Percentiles rank a stretch among this genome's conserved stretches.
Evolutionary conservation across 1,140 invertebrate genomes (phyloP).

Genomic region (Diplogasteroides magnus): DNA sequence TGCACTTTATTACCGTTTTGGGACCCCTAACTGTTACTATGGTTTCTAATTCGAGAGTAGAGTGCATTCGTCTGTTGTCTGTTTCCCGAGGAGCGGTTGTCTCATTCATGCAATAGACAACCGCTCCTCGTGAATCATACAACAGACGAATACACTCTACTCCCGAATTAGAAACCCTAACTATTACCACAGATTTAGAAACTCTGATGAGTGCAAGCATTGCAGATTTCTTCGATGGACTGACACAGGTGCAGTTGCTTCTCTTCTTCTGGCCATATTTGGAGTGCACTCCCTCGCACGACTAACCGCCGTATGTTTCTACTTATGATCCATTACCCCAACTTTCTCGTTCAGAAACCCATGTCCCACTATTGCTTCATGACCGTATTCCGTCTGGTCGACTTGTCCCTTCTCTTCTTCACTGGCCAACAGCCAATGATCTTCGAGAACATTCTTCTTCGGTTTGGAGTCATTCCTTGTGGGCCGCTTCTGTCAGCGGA

Average conservation of each 20-base stretch:
- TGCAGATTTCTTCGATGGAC: conserved; percentile 21
- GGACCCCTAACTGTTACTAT: too few relatives aligned
- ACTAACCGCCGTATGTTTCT: conserved; percentile 29
- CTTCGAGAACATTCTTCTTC: conserved; percentile 31
- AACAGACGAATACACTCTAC: too few relatives aligned
- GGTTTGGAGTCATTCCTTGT: conserved; percentile 29
- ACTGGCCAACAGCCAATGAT: conserved; percentile 38
- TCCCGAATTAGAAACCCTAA: too few relatives aligned
- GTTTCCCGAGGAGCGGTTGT: too few relatives aligned
- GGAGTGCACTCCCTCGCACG: conserved; percentile 32
- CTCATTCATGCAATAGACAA: too few relatives aligned
- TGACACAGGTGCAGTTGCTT: conserved; percentile 29
- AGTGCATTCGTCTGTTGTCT: too few relatives aligned
- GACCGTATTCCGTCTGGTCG: conserved; percentile 36
- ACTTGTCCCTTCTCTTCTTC: conserved; percentile 33
- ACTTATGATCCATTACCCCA: too few relatives aligned
- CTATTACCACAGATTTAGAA: too few relatives aligned
- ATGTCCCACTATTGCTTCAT: conserved; percentile 33
- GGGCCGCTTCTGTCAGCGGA: conserved; percentile 28
- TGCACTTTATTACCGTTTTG: too few relatives aligned
- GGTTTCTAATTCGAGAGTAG: too few relatives aligned
- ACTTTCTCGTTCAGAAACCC: conserved; percentile 35
- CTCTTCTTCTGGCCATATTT: conserved; percentile 32
- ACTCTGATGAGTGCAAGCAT: too few relatives aligned
- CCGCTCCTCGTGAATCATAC: too few relatives aligned